Conservation (phyloP, 2,888 invertebrate species). For the Lepidocyrtoides sp. region DNA sequence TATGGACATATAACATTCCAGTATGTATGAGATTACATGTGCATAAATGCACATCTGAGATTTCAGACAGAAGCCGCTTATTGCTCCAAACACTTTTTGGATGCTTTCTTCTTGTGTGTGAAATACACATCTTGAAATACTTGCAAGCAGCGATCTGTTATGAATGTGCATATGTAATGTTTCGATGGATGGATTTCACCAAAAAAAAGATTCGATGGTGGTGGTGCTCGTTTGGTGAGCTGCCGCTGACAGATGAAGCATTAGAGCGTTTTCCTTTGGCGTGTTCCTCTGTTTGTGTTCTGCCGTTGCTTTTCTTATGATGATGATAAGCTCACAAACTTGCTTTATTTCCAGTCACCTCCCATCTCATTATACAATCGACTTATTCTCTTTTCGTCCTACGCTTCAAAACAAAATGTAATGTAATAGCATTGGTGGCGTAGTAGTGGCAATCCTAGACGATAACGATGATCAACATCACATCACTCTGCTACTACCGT, state of each 20-base stretch:
- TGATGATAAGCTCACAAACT: conserved; percentile 65
- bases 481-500: not conserved
- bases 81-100: conserved; percentile 10
- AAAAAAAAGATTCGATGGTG: conserved; percentile 5
- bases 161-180: conserved; percentile 31
- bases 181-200: not conserved
- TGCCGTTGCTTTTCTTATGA: conserved; percentile 23
- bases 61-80: too few relatives aligned
- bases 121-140: not conserved
- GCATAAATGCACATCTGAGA: too few relatives aligned
- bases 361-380: conserved; percentile 77
- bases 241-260: conserved; percentile 57
- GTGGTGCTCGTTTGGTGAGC: conserved; percentile 27
- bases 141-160: not conserved
- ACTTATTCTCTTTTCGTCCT: conserved; percentile 54
- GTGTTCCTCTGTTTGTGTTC: not conserved
- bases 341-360: conserved; percentile 75
- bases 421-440: not conserved
- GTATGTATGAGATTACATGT: not conserved
- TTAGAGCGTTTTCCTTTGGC: conserved; percentile 24
- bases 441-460: not conserved
- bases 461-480: conserved; percentile 37
- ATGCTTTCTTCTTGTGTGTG: not conserved
- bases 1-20: not conserved
- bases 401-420: conserved; percentile 7